These are phyloP conservation scores for Hippocampus barbouri DNA, from an alignment of 2,113 vertebrate genomes.

Conservation along the genomic window DNA sequence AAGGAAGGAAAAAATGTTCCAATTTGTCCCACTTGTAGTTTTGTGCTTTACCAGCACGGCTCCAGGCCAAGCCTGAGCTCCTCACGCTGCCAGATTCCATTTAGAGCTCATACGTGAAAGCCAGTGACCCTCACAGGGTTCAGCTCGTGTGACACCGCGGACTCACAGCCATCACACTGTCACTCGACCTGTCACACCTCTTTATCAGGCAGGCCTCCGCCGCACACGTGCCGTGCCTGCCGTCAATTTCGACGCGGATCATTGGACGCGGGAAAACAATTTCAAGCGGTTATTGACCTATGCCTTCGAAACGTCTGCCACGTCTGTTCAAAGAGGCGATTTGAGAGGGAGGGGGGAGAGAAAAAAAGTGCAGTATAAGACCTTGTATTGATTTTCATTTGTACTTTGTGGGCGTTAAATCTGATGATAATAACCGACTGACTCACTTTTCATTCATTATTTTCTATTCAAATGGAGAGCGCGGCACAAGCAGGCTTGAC, in stretches of 20 bases:
- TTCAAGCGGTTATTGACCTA: constrained; percentile 23
- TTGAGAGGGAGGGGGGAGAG: not conserved
- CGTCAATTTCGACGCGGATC: constrained; percentile 26
- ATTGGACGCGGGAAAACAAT: constrained; percentile 16
- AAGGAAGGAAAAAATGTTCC: not conserved
- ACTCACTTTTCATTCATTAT: constrained; percentile 20
- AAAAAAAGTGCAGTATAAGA: not conserved
- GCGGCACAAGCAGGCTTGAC: constrained; percentile 10
- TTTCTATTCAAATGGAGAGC: constrained; percentile 20
- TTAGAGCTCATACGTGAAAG: not conserved
- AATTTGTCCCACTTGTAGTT: not conserved
- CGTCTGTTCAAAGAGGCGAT: constrained; percentile 1
- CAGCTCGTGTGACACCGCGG: constrained; percentile 8
- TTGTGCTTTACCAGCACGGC: not conserved
- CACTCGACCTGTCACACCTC: constrained; percentile 21
- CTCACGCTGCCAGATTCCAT: not conserved
- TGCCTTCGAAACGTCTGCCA: not conserved
- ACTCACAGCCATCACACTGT: constrained; percentile 16
- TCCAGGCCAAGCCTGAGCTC: not conserved
- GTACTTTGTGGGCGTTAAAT: constrained; percentile 20
- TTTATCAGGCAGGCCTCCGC: constrained; percentile 13
- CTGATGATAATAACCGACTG: constrained; percentile 14
- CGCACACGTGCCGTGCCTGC: constrained; percentile 11
- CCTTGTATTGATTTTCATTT: constrained; percentile 29
- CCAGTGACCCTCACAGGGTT: constrained; percentile 3